Conservation (phyloP, 2,888 invertebrate species). For the Machimus rusticus region DNA sequence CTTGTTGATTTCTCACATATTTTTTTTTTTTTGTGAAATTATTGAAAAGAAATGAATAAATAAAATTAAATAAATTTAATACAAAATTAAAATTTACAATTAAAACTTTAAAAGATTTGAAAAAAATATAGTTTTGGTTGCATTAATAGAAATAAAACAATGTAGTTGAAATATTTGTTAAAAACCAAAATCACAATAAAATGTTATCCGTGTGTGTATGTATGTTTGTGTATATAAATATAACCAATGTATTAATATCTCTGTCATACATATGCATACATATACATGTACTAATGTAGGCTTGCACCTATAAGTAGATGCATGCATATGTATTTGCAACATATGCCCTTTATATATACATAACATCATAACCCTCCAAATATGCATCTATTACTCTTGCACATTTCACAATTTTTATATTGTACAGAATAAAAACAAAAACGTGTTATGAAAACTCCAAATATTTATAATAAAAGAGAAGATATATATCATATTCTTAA, state of each 20-base stretch:
- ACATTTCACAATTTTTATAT: conserved; percentile 37
- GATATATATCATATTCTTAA: conserved; percentile 33
- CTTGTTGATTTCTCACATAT: neutral
- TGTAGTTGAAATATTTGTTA: neutral
- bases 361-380: neutral
- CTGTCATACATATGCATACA: neutral
- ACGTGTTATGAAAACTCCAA: conserved; percentile 21
- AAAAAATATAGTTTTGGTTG: neutral
- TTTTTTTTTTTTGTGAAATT: neutral
- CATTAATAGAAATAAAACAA: neutral
- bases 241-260: neutral
- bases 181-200: neutral
- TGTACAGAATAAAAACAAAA: conserved; percentile 13
- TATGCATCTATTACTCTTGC: conserved; percentile 27
- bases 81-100: neutral
- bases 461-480: conserved; percentile 14
- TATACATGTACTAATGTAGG: neutral
- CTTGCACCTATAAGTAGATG: neutral
- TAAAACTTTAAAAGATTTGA: neutral
- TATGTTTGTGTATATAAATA: neutral
- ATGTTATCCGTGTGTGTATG: neutral
- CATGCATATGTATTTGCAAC: neutral
- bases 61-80: neutral
- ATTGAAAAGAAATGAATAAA: neutral
- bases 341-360: neutral